Evolutionary conservation across 2,113 vertebrate species (phyloP).

Genomic region (Rhodinocichla rosea): DNA sequence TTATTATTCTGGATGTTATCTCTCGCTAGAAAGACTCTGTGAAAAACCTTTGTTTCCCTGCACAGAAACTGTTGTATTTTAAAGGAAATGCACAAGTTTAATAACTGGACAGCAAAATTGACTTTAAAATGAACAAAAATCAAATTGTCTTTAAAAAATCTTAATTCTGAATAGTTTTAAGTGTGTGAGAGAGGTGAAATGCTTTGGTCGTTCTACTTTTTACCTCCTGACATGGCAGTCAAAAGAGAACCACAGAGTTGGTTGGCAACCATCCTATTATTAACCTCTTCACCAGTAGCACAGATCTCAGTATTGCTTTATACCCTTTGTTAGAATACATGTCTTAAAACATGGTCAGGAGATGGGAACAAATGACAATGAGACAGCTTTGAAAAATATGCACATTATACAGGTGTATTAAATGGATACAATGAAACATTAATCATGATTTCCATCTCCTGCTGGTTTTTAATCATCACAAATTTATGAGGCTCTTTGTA

Average conservation of each 20-base stretch:
- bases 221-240: neutral
- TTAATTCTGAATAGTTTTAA: neutral
- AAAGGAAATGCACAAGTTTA: neutral
- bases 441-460: neutral
- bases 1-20: conserved; percentile 46
- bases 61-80: neutral
- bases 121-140: neutral
- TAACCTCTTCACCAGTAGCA: neutral
- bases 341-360: neutral
- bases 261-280: neutral
- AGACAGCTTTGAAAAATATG: conserved; percentile 21
- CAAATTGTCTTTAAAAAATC: neutral
- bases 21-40: neutral
- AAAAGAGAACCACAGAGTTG: neutral
- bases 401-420: conserved; percentile 2
- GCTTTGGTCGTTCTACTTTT: neutral
- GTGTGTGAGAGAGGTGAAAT: neutral
- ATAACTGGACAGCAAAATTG: neutral
- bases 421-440: neutral
- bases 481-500: neutral
- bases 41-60: neutral
- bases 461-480: neutral
- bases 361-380: neutral
- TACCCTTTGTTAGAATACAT: neutral
- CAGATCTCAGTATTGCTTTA: neutral